Evolutionary conservation across 2,888 invertebrate species (phyloP).

Genomic region (Oscheius sp.): DNA sequence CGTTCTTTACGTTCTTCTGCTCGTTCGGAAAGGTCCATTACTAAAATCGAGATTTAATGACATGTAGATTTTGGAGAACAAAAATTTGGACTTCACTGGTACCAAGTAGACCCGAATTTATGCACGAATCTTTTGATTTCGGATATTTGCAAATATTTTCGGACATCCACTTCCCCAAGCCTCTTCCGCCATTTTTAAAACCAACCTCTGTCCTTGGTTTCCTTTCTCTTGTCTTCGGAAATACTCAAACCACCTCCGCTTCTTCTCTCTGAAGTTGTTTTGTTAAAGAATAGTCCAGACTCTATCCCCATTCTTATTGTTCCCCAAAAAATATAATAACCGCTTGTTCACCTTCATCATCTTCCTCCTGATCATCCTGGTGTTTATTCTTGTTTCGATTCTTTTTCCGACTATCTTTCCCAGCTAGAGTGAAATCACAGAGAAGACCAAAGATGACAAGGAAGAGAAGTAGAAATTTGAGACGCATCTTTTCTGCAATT

Average conservation of each 20-base stretch:
- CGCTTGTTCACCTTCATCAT: conserved; percentile 20
- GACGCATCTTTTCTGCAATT: conserved; percentile 26
- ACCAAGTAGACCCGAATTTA: no score
- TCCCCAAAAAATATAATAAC: background rate
- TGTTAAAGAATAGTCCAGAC: no score
- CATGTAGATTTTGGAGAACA: background rate
- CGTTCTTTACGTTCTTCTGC: conserved; percentile 10
- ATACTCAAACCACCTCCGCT: conserved; percentile 9
- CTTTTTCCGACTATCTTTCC: conserved; percentile 24
- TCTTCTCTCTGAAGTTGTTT: conserved; percentile 6
- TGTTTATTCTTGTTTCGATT: conserved; percentile 4
- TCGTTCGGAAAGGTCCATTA: conserved; percentile 17
- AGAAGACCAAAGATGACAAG: conserved; percentile 7
- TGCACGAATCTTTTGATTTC: no score
- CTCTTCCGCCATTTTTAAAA: background rate
- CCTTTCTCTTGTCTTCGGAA: conserved; percentile 27
- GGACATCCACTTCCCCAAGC: no score
- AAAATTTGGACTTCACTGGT: conserved; percentile 14
- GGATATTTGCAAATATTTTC: no score
- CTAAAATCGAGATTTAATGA: background rate
- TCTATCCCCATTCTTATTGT: no score
- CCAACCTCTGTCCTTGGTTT: conserved; percentile 34
- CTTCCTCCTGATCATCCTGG: conserved; percentile 10
- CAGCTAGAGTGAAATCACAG: conserved; percentile 3
- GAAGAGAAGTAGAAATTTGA: conserved; percentile 28